Conservation (phyloP, 2,888 invertebrate species). For the Branchellion lobata region DNA sequence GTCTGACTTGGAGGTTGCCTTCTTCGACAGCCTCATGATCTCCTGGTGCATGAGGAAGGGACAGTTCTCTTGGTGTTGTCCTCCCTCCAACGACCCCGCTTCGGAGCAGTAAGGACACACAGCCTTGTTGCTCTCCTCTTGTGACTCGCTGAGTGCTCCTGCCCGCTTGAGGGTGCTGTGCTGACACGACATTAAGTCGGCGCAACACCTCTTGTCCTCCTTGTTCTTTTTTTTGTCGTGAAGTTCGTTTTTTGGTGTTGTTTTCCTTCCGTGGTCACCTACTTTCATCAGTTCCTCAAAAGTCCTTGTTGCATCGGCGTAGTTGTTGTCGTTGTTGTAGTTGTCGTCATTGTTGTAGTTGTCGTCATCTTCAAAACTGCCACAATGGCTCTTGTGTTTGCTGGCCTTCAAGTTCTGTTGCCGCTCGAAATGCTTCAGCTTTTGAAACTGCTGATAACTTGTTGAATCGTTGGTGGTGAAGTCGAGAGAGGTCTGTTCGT, state of each 20-base stretch:
- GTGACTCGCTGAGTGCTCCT: not conserved
- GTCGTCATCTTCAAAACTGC: not conserved
- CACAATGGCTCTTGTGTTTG: not conserved
- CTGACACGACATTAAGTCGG: no score
- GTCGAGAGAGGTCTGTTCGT: not conserved
- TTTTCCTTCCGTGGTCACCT: not conserved
- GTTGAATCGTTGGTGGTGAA: not conserved
- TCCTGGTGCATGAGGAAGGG: conserved; percentile 25
- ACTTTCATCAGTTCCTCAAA: not conserved
- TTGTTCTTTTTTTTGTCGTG: not conserved
- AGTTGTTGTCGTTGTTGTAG: not conserved
- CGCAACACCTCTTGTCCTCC: no score
- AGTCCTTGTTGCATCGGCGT: not conserved
- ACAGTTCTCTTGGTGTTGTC: conserved; percentile 16
- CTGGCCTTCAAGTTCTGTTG: not conserved
- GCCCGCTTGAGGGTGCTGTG: not conserved
- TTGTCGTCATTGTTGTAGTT: not conserved
- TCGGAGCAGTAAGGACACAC: conserved; percentile 27
- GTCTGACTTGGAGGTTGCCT: conserved; percentile 28
- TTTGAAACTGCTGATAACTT: not conserved
- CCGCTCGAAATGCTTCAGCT: not conserved
- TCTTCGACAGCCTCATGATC: conserved; percentile 29
- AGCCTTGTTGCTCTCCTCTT: not conserved
- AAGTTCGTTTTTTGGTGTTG: not conserved
- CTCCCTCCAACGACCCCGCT: not conserved